Percentiles rank a stretch among this genome's conserved stretches.
Conservation (phyloP, 1,140 invertebrate genomes). For the Pseudoatta argentina region DNA sequence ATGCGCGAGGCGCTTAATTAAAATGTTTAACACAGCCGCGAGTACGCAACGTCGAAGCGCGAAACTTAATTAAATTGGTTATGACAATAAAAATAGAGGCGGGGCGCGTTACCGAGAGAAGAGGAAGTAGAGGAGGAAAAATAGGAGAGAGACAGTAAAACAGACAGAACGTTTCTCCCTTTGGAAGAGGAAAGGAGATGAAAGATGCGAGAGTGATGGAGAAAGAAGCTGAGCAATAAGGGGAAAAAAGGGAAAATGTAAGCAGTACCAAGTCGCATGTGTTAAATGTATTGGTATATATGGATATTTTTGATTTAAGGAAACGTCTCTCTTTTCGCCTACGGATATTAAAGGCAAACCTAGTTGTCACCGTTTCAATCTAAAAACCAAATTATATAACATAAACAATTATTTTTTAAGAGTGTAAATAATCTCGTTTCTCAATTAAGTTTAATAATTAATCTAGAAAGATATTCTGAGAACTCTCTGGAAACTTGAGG, state of each 20-base stretch:
- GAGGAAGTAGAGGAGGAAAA: neutral
- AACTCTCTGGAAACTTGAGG: neutral
- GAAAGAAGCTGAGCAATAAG: conserved; percentile 38
- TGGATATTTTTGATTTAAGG: conserved; percentile 2
- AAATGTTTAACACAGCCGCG: conserved; percentile 77
- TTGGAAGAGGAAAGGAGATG: neutral
- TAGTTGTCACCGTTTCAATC: neutral
- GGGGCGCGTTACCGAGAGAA: conserved; percentile 35
- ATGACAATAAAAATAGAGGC: conserved; percentile 78
- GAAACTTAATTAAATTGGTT: conserved; percentile 79
- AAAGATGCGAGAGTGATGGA: conserved; percentile 43
- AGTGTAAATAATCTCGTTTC: neutral
- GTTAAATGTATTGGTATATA: neutral
- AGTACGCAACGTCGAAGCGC: conserved; percentile 74
- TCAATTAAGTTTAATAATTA: neutral
- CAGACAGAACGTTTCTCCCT: conserved; percentile 7
- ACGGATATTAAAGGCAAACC: neutral
- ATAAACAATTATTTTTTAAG: neutral
- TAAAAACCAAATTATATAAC: neutral
- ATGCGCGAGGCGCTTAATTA: conserved; percentile 77
- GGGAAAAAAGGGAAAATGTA: conserved; percentile 21
- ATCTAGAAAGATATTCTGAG: neutral
- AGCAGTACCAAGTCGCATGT: conserved; percentile 44
- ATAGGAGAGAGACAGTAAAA: neutral
- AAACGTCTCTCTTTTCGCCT: neutral